Base-by-base conservation (phyloP, 2,888 invertebrate species). In the Epistrophe eligans region DNA sequence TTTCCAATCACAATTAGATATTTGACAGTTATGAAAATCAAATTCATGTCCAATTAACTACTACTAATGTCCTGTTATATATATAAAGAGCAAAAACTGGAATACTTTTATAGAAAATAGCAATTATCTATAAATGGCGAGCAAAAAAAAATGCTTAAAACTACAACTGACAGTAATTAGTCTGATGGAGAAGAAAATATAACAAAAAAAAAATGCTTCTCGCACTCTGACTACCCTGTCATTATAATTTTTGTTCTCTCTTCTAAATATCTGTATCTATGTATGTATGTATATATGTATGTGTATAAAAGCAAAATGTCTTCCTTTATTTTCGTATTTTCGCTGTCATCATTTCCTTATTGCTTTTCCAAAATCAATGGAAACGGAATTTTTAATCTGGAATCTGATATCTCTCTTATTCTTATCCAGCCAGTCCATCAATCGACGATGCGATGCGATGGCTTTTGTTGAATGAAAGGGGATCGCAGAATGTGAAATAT, bases 341-440 rank as follows among this genome's bases (percentile, higher is more conserved):
- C 11, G 28, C 38, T 55, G 77, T 67, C 80, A 77, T 67, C 50
- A 35, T 67, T 50, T 77, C 60, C 72, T 67, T 55, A 77, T 81
- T 80, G 67, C 71, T 80, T 71, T 77, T 80, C 64, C 66, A 67
- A 80, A 67, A 80, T 84, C 77, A 77, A 84, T 84, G 72, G 66
- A 32, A 67, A 67, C 24, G 84, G 84, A 84, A 79, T 84, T 84
- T 84, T 84, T 84, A 85, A 82, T 85, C 77, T 85, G 77, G 77
- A 82, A 74, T 73, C 62, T 57, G 55, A 79, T 85, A 70, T 79
- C 74, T 58, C 74, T 58, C 76, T 40, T 74, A 71, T 35, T 38
- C 43, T 66, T 15, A 11, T 9, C 35, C 35, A 32, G 4, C 9
- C 35, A 77, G 43, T 52, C 52, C 50, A 79, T 82, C 76, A 82